phyloP scores from a whole-genome alignment of 2,888 invertebrate species.

The Cyrtodaria siliqua region DNA sequence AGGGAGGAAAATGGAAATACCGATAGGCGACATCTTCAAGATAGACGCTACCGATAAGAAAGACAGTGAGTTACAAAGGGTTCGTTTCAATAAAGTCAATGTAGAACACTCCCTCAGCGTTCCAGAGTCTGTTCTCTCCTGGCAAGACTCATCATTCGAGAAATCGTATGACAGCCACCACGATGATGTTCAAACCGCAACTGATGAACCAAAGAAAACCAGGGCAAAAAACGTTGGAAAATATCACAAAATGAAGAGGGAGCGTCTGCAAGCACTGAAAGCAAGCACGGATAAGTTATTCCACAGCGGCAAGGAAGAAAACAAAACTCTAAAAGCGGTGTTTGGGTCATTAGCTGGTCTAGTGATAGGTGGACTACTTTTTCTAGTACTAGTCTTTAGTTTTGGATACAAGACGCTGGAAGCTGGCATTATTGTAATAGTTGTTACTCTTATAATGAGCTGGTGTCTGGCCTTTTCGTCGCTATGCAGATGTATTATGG shows the following conservation, averaged over 20 bases:
- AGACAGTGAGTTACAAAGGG: no score
- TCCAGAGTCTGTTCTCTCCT: slow-evolving; percentile 34
- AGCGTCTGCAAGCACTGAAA: slow-evolving; percentile 24
- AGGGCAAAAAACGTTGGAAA: slow-evolving; percentile 19
- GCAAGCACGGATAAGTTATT: no score
- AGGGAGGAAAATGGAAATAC: no score
- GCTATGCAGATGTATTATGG: slow-evolving; percentile 57
- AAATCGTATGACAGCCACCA: slow-evolving; percentile 20
- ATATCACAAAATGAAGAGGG: slow-evolving; percentile 27
- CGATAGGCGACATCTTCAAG: no score
- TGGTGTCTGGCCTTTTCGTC: slow-evolving; percentile 56
- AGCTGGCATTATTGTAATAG: slow-evolving; percentile 48
- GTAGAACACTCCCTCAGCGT: slow-evolving; percentile 52
- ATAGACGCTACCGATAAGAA: no score
- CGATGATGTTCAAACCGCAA: no score
- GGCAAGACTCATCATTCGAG: slow-evolving; percentile 56
- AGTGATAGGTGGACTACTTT: slow-evolving; percentile 50
- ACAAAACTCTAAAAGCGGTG: slow-evolving; percentile 37
- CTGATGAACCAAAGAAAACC: no score
- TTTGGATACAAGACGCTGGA: slow-evolving; percentile 51
- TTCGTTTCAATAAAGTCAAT: no score
- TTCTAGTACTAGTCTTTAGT: slow-evolving; percentile 44
- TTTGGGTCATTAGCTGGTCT: slow-evolving; percentile 54
- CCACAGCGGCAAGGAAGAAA: slow-evolving; percentile 29
- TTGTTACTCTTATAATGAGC: slow-evolving; percentile 52